Evolutionary conservation across 1,140 invertebrate species (phyloP).

Genomic region (Aethina tumida): DNA sequence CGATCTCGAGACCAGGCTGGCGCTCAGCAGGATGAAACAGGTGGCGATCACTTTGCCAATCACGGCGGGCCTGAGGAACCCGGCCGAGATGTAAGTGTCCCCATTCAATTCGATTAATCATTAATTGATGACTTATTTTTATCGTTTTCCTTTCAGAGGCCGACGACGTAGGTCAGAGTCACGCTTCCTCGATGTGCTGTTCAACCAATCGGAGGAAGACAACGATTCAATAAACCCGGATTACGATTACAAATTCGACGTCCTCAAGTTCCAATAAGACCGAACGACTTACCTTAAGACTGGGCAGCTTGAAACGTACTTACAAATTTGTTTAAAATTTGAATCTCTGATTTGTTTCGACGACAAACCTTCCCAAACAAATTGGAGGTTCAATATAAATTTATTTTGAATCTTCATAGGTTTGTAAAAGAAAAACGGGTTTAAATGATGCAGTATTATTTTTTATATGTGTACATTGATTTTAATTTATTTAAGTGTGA

Average conservation of each 20-base stretch:
- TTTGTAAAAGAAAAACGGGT: no score
- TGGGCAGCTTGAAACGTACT: background rate
- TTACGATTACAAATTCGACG: slow-evolving; percentile 11
- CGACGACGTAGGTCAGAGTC: slow-evolving; percentile 20
- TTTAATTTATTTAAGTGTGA: no score
- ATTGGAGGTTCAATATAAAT: no score
- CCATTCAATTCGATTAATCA: no score
- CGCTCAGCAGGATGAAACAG: slow-evolving; percentile 17
- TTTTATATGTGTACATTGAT: no score
- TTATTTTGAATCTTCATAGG: no score
- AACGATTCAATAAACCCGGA: slow-evolving; percentile 15
- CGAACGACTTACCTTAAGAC: background rate
- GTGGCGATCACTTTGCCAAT: slow-evolving; percentile 21
- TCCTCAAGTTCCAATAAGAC: slow-evolving; percentile 6
- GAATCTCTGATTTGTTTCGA: slow-evolving; percentile 4
- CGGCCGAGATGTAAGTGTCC: slow-evolving; percentile 18
- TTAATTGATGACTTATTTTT: background rate
- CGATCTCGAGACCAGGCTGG: slow-evolving; percentile 18
- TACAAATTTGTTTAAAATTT: background rate
- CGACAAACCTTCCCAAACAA: no score
- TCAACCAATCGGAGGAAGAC: slow-evolving; percentile 26
- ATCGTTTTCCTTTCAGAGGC: slow-evolving; percentile 19
- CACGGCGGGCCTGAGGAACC: slow-evolving; percentile 15
- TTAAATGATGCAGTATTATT: no score
- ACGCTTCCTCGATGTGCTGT: slow-evolving; percentile 18